Percentiles rank a stretch among this genome's conserved stretches.
phyloP scores from a whole-genome alignment of 2,797 vertebrate species.

The Danio tinwini region DNA sequence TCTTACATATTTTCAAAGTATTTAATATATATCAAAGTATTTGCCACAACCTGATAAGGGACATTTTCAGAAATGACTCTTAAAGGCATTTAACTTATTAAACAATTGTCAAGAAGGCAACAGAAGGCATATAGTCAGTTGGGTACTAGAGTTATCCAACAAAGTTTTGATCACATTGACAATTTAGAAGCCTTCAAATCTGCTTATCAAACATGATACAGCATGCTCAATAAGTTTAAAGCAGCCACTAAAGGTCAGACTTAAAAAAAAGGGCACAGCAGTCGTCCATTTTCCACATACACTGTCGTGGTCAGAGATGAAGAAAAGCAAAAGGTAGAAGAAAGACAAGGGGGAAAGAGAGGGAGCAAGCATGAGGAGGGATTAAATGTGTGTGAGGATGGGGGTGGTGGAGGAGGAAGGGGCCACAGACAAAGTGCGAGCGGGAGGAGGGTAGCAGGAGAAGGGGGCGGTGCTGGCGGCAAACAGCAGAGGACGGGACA shows the following conservation, averaged over 20 bases:
- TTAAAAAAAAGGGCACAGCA: background rate
- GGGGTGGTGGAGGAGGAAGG: conserved; percentile 41
- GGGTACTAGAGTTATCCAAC: background rate
- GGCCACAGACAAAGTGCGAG: conserved; percentile 54
- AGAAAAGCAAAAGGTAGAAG: conserved; percentile 54
- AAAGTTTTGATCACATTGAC: background rate
- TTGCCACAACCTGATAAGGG: no score
- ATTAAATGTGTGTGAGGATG: conserved; percentile 51
- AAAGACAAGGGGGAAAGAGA: conserved; percentile 2
- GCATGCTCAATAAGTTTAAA: background rate
- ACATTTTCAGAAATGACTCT: background rate
- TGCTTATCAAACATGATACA: background rate
- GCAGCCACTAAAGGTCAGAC: conserved; percentile 8
- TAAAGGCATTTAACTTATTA: background rate
- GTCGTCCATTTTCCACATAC: conserved; percentile 7
- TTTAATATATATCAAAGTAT: no score
- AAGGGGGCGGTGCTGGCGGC: conserved; percentile 47
- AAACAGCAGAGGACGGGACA: conserved; percentile 43
- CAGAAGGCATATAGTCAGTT: background rate
- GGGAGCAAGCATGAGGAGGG: conserved; percentile 35
- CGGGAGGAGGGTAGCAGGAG: conserved; percentile 53
- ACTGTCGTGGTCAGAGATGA: conserved; percentile 46
- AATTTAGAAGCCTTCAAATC: background rate
- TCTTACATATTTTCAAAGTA: background rate
- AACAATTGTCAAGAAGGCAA: background rate